A percentile compares a stretch with the other conserved stretches of the same genome.
These are phyloP conservation scores for Epirrita christyi DNA, from an alignment of 2,888 invertebrate genomes.

Conservation along the genomic window DNA sequence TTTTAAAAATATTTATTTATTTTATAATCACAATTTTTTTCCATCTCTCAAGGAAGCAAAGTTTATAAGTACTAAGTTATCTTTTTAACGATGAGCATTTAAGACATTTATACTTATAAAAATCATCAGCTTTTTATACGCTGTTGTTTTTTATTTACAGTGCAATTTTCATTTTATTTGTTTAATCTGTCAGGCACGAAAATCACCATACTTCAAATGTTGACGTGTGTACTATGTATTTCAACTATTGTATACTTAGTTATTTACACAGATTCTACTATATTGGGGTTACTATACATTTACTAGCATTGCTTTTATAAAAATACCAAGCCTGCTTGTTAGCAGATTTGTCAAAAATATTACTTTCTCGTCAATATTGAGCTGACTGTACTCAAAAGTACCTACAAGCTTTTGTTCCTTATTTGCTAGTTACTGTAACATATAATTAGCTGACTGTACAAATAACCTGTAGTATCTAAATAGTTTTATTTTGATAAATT, in stretches of 20 bases:
- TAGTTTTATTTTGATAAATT: constrained; percentile 16
- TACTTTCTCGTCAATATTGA: constrained; percentile 25
- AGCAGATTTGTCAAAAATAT: constrained; percentile 37
- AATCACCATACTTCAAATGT: constrained; percentile 43
- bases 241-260: constrained; percentile 26
- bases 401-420: constrained; percentile 30
- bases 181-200: constrained; percentile 51
- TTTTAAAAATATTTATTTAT: constrained; percentile 23
- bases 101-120: constrained; percentile 48
- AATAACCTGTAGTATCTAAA: constrained; percentile 25
- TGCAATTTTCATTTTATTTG: constrained; percentile 26
- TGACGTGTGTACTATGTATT: constrained; percentile 31
- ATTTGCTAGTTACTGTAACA: constrained; percentile 29
- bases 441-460: constrained; percentile 32
- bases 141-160: constrained; percentile 41
- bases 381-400: constrained; percentile 22
- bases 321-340: constrained; percentile 38
- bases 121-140: constrained; percentile 47
- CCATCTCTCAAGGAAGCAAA: constrained; percentile 36
- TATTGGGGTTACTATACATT: constrained; percentile 22
- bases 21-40: constrained; percentile 29
- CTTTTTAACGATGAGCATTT: constrained; percentile 61
- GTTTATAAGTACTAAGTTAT: constrained; percentile 34
- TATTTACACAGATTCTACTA: constrained; percentile 26
- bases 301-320: constrained; percentile 35